A percentile compares a stretch with the other conserved stretches of the same genome.
Evolutionary conservation across 2,888 invertebrate genomes (phyloP).

Genomic region (Ectemnius continuus): DNA sequence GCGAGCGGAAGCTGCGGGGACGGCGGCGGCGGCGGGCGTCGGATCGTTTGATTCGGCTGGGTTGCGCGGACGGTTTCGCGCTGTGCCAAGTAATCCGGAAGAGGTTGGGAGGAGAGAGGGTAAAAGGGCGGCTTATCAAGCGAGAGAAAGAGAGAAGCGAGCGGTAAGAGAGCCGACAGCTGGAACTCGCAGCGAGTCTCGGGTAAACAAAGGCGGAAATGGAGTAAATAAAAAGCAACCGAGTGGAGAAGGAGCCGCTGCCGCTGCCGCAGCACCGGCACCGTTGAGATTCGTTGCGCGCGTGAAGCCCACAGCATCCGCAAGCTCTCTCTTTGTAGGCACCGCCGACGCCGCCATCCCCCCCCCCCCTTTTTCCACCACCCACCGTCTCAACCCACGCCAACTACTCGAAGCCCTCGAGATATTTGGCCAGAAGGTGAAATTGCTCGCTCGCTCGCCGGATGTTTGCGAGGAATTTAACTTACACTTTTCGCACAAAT

Average conservation of each 20-base stretch:
- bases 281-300: constrained; percentile 52
- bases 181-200: constrained; percentile 39
- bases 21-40: constrained; percentile 29
- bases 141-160: constrained; percentile 1
- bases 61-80: too few relatives aligned
- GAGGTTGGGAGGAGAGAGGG: too few relatives aligned
- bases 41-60: constrained; percentile 44
- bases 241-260: background rate
- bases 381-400: too few relatives aligned
- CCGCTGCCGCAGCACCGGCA: too few relatives aligned
- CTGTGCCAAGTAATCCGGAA: too few relatives aligned
- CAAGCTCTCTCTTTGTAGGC: constrained; percentile 8
- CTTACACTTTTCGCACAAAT: too few relatives aligned
- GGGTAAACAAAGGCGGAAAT: constrained; percentile 74
- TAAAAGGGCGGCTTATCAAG: too few relatives aligned
- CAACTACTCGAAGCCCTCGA: too few relatives aligned
- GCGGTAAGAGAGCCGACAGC: constrained; percentile 22
- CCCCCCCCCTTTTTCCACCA: background rate
- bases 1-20: constrained; percentile 15
- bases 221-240: constrained; percentile 74
- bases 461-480: too few relatives aligned
- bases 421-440: too few relatives aligned
- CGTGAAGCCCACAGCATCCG: background rate
- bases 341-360: background rate
- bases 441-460: too few relatives aligned